A percentile compares a stretch with the other conserved stretches of the same genome.
phyloP scores from a whole-genome alignment of 2,888 invertebrate species.

The Ormyrus pomaceus region DNA sequence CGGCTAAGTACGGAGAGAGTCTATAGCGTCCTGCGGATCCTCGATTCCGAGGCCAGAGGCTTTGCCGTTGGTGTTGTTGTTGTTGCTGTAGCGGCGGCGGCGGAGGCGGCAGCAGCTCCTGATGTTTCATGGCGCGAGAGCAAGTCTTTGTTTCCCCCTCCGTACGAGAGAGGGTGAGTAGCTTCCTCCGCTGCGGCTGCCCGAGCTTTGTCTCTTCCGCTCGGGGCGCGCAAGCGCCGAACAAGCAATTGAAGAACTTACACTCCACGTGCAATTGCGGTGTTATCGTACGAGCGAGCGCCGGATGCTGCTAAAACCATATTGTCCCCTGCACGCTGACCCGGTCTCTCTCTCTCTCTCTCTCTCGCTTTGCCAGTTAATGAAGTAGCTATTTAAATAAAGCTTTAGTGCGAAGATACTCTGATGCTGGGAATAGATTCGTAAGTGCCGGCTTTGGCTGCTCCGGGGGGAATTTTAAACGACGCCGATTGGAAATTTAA shows the following conservation, averaged over 20 bases:
- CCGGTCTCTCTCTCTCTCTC: no score
- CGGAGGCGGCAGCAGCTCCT: background rate
- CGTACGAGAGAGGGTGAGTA: no score
- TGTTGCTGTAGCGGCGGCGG: background rate
- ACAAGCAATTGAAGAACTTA: slow-evolving; percentile 23
- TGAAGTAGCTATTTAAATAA: no score
- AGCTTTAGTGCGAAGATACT: no score
- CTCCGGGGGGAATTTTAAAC: no score
- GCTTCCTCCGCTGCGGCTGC: background rate
- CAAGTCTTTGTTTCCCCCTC: slow-evolving; percentile 10
- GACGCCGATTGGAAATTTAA: no score
- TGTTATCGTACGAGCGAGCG: background rate
- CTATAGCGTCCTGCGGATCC: background rate
- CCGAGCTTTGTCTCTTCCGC: background rate
- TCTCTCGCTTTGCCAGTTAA: no score
- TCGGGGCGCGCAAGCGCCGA: background rate
- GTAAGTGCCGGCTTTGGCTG: background rate
- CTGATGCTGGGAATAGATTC: background rate
- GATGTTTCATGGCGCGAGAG: slow-evolving; percentile 23
- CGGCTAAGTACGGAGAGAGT: slow-evolving; percentile 13
- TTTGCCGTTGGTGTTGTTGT: background rate
- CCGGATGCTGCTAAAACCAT: background rate
- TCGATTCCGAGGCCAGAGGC: background rate
- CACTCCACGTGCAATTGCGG: background rate
- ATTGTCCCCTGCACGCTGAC: background rate